These are phyloP conservation scores for Nephrocerus scutellatus DNA, from an alignment of 2,888 invertebrate genomes.

Conservation along the genomic window DNA sequence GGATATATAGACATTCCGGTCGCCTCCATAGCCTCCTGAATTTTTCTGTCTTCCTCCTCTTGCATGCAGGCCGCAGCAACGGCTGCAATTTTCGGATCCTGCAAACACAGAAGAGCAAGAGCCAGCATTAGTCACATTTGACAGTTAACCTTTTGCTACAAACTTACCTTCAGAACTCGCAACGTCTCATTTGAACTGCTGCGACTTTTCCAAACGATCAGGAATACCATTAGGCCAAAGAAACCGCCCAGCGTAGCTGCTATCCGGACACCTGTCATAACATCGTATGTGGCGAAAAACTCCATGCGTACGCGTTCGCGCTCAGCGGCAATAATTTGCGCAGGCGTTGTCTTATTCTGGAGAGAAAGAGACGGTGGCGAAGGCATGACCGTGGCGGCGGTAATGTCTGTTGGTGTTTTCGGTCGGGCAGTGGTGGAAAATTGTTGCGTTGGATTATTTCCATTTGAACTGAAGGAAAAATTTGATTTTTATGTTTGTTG, in stretches of 20 bases:
- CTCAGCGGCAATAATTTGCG: slow-evolving; percentile 48
- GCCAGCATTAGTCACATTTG: no score
- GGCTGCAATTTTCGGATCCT: slow-evolving; percentile 72
- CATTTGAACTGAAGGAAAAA: slow-evolving; percentile 15
- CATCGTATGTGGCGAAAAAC: slow-evolving; percentile 86
- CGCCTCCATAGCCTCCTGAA: slow-evolving; percentile 68
- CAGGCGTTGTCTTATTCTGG: slow-evolving; percentile 33
- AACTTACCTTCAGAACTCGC: slow-evolving; percentile 54
- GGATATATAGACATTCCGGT: slow-evolving; percentile 51
- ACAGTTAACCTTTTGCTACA: no score
- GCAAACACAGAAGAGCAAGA: slow-evolving; percentile 18
- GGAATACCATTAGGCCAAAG: slow-evolving; percentile 83
- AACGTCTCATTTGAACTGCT: slow-evolving; percentile 67
- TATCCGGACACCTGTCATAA: slow-evolving; percentile 88
- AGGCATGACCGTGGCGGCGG: slow-evolving; percentile 19
- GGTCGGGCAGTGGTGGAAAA: slow-evolving; percentile 21
- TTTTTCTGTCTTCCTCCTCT: slow-evolving; percentile 65
- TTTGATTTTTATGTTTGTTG: no score
- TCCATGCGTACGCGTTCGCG: slow-evolving; percentile 68
- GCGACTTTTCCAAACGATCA: slow-evolving; percentile 85
- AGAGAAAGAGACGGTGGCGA: slow-evolving; percentile 26
- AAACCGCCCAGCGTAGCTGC: slow-evolving; percentile 87
- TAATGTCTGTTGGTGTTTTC: slow-evolving; percentile 19
- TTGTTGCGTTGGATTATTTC: slow-evolving; percentile 13
- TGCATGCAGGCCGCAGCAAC: slow-evolving; percentile 71